These are phyloP conservation scores for Alviniconcha marisindica DNA, from an alignment of 1,140 invertebrate genomes.

Conservation along the genomic window DNA sequence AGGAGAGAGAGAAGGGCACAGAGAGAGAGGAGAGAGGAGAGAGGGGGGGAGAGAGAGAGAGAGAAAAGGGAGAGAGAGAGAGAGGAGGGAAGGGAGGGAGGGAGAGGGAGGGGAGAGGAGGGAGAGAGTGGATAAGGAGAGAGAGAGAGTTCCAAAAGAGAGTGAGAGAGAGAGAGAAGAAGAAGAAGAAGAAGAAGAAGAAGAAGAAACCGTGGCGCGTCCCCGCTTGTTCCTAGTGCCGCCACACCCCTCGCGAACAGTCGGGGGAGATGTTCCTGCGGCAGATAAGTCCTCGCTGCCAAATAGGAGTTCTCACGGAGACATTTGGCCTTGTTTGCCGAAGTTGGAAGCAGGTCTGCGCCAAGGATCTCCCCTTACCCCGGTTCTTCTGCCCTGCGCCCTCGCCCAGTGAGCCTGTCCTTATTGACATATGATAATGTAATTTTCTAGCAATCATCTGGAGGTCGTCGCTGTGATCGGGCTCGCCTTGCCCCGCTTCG, in stretches of 20 bases:
- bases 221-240: no score
- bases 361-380: no score
- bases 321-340: no score
- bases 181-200: background rate
- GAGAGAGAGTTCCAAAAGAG: background rate
- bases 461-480: slow-evolving; percentile 15
- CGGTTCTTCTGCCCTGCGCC: no score
- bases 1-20: no score
- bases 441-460: slow-evolving; percentile 49
- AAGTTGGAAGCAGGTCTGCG: no score
- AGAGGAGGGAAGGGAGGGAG: background rate
- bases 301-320: no score
- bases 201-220: background rate
- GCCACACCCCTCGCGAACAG: no score
- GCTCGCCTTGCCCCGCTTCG: slow-evolving; percentile 18
- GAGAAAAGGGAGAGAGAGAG: background rate
- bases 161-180: background rate
- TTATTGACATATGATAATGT: slow-evolving; percentile 52
- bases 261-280: no score
- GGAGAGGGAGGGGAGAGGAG: background rate
- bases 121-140: background rate
- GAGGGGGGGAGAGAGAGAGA: background rate
- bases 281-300: no score
- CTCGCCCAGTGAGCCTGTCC: background rate
- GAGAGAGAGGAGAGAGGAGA: background rate